A percentile compares a stretch with the other conserved stretches of the same genome.
These are phyloP conservation scores for Cirrhinus molitorella DNA, from an alignment of 2,797 vertebrate genomes.

Conservation along the genomic window DNA sequence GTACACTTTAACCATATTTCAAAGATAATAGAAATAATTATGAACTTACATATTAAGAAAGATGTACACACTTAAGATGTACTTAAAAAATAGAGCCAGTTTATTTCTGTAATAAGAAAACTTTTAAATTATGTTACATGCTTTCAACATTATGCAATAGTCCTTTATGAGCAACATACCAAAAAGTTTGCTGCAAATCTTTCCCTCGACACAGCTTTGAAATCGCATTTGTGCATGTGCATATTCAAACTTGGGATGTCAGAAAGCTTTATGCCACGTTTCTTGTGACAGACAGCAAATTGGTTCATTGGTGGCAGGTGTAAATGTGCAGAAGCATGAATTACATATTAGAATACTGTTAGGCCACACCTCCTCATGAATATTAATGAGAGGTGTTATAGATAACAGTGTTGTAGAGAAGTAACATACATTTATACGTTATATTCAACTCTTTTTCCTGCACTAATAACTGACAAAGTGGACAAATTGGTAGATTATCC, in stretches of 20 bases:
- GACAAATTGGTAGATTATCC: not conserved
- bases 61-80: not conserved
- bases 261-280: not conserved
- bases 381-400: not conserved
- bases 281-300: not conserved
- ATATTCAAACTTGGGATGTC: not conserved
- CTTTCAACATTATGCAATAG: not conserved
- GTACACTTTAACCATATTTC: not conserved
- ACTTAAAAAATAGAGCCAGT: not conserved
- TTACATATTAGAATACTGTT: not conserved
- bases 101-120: too few species aligned
- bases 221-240: not conserved
- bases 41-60: too few species aligned
- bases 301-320: not conserved
- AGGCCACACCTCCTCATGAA: slow-evolving; percentile 2
- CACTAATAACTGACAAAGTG: not conserved
- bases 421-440: not conserved
- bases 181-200: not conserved
- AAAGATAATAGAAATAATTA: not conserved
- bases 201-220: not conserved
- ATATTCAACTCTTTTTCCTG: not conserved
- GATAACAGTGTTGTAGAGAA: not conserved
- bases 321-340: not conserved
- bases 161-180: not conserved
- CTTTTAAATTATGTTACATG: too few species aligned